Base-by-base conservation (phyloP, 2,797 vertebrate genomes). In the Acipenser ruthenus region DNA sequence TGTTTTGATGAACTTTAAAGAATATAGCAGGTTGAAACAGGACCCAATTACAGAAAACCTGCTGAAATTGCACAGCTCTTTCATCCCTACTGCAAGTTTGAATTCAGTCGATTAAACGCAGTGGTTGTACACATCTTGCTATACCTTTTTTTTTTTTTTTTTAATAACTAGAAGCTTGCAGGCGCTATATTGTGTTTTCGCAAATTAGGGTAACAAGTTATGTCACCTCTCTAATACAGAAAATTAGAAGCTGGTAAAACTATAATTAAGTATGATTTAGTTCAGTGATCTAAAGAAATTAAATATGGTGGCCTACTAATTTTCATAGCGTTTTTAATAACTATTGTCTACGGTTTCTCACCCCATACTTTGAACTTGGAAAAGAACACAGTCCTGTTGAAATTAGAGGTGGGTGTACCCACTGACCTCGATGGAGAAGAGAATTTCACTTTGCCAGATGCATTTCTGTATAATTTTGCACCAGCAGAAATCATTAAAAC, bases 261-360 rank as follows among this genome's bases (percentile, higher is more conserved):
- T 18, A 6, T 9, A 49, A 49, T 23, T 61, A 62, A 23, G n/a
- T 11, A 11, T 68, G 62, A 51, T 76, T 69, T 74, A 64, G 23
- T 48, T 72, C 3, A 12, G 7, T 63, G 67, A 75, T 70, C 69
- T 67, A 61, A 62, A 73, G 65, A 74, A 75, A 59, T 73, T 51
- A 55, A 61, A 63, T 50, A 18, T 1, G 1, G 59, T 0, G 60
- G 63, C 53, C 67, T 72, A 11, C 37, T 73, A 59, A 62, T 4
- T 72, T 49, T 10, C 6, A 23, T 64, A 8, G 2, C n/a, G 47
- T 55, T 64, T 53, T 67, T 72, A 69, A 68, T 65, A 55, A 65
- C 70, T 66, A 62, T 60, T 8, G 60, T 4, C 60, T 37, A 10
- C 10, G 18, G 47, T 62, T 23, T 62, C 23, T 62, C n/a, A 62